A percentile compares a stretch with the other conserved stretches of the same genome.
Conservation (phyloP, 92 coral and sea anemone species). For the Bergia puertoricense region DNA sequence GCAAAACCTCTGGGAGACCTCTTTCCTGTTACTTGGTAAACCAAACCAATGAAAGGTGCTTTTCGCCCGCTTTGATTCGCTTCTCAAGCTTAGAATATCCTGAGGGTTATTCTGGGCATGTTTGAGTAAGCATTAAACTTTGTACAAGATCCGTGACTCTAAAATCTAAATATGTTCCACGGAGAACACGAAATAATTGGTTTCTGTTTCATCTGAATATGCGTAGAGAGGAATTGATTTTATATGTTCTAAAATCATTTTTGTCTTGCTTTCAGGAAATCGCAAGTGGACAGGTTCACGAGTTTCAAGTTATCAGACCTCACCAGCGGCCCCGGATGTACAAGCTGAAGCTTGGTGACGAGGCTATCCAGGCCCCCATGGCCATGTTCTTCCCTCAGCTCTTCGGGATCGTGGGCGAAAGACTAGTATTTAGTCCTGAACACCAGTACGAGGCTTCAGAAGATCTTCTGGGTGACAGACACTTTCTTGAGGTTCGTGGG, state of each 20-base stretch:
- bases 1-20: too few species aligned
- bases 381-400: constrained; percentile 97
- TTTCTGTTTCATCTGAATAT: too few species aligned
- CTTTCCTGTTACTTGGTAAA: too few species aligned
- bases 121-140: too few species aligned
- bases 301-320: constrained; percentile 98
- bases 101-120: too few species aligned
- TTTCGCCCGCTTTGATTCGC: too few species aligned
- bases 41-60: too few species aligned
- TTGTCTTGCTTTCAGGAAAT: constrained; percentile 68
- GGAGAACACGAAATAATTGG: too few species aligned
- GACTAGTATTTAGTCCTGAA: constrained; percentile 75
- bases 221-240: neutral
- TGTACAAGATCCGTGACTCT: too few species aligned
- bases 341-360: constrained; percentile 95
- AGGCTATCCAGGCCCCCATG: constrained; percentile 99
- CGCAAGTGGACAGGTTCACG: constrained; percentile 93
- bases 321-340: constrained; percentile 76
- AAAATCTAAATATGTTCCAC: too few species aligned
- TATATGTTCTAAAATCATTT: neutral
- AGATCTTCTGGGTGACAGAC: constrained; percentile 88
- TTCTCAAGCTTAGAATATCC: too few species aligned
- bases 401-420: constrained; percentile 93
- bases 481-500: constrained; percentile 81
- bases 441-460: constrained; percentile 94